Conservation (phyloP, 2,113 vertebrate species). For the Antechinus flavipes region DNA sequence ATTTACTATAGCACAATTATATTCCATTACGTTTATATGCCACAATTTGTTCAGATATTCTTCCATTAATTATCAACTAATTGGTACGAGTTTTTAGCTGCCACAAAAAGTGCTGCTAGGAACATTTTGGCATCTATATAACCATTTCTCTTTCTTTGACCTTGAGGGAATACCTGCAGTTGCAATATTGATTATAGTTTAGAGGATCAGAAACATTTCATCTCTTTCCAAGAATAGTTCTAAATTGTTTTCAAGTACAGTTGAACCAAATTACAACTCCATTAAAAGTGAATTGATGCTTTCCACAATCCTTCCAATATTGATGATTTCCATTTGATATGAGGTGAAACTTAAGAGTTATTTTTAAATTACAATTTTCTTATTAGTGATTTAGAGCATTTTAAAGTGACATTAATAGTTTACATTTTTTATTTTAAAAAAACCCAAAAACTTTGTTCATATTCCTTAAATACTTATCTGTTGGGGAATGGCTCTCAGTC, state of each 20-base stretch:
- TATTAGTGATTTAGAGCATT: neutral
- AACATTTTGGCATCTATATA: neutral
- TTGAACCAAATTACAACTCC: neutral
- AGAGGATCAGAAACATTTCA: neutral
- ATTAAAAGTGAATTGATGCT: neutral
- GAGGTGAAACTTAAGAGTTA: neutral
- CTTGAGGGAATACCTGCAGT: neutral
- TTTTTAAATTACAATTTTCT: neutral
- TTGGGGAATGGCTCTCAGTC: neutral
- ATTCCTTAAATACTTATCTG: neutral
- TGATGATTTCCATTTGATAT: neutral
- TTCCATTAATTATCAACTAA: neutral
- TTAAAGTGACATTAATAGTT: neutral
- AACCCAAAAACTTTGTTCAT: neutral
- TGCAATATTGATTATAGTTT: neutral
- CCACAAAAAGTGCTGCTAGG: neutral
- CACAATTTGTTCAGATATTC: neutral
- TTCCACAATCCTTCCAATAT: neutral
- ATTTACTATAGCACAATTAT: neutral
- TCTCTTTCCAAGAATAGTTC: neutral
- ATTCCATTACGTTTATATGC: neutral
- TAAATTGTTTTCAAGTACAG: neutral
- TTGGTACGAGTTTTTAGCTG: neutral
- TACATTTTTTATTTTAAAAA: neutral
- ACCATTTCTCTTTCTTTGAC: neutral